Evolutionary conservation across 2,888 invertebrate genomes (phyloP).

Genomic region (Melipona beecheii): DNA sequence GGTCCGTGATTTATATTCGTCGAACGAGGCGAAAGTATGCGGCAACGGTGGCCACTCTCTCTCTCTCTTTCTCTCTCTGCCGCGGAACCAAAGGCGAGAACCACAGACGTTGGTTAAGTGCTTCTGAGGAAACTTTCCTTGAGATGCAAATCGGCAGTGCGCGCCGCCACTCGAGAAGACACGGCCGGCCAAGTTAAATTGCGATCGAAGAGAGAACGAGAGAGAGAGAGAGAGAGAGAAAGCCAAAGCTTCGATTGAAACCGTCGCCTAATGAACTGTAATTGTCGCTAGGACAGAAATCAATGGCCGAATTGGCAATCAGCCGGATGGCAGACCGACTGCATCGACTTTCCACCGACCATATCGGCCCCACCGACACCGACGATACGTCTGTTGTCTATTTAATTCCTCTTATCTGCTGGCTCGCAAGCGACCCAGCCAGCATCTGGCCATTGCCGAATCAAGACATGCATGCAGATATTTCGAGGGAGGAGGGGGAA

Average conservation of each 20-base stretch:
- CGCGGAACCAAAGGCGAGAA: conserved; percentile 47
- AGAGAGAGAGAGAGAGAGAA: too few species aligned
- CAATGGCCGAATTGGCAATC: conserved; percentile 17
- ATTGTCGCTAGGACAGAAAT: conserved; percentile 51
- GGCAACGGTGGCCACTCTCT: background rate
- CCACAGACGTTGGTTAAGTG: conserved; percentile 62
- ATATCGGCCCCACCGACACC: background rate
- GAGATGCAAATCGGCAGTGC: conserved; percentile 68
- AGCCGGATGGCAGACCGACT: background rate
- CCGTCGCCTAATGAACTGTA: conserved; percentile 66
- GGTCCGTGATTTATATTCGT: conserved; percentile 58
- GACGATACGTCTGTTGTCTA: conserved; percentile 27
- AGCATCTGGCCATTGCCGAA: background rate
- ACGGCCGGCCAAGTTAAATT: conserved; percentile 67
- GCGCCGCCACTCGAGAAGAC: conserved; percentile 54
- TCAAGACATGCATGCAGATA: conserved; percentile 19
- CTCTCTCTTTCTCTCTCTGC: too few species aligned
- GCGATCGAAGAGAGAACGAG: conserved; percentile 31
- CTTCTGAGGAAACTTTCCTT: conserved; percentile 64
- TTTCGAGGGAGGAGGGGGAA: background rate
- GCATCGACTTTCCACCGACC: conserved; percentile 1
- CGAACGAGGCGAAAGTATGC: conserved; percentile 24
- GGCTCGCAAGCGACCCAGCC: background rate
- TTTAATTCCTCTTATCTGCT: conserved; percentile 42
- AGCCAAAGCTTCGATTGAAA: conserved; percentile 53